These are phyloP conservation scores for Eremophila alpestris DNA, from an alignment of 2,797 vertebrate species.

Conservation along the genomic window DNA sequence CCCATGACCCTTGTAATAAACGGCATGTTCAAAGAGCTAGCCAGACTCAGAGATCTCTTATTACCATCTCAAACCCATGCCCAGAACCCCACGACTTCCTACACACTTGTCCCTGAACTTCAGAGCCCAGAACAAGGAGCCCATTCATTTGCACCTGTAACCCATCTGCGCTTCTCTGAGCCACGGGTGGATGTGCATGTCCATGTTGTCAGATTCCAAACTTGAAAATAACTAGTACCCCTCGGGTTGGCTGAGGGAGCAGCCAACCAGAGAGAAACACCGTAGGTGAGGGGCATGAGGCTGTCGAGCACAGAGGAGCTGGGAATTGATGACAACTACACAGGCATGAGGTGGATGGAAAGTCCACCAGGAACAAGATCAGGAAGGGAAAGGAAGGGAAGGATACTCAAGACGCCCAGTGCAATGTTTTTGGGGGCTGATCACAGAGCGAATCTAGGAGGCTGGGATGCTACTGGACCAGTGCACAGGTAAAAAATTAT, in stretches of 20 bases:
- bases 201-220: neutral
- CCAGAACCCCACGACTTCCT: no score
- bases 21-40: no score
- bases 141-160: neutral
- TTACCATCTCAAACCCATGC: no score
- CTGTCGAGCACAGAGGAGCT: neutral
- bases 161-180: neutral
- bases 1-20: no score
- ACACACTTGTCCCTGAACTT: neutral
- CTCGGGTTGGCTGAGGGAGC: rapidly evolving
- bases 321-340: neutral
- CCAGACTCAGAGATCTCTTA: no score
- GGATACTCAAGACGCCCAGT: neutral
- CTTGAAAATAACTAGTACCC: rapidly evolving
- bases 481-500: neutral
- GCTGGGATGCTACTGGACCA: neutral
- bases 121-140: neutral
- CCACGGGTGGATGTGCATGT: rapidly evolving
- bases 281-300: rapidly evolving
- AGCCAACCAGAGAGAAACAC: rapidly evolving
- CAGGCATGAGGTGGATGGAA: rapidly evolving
- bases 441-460: neutral
- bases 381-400: neutral
- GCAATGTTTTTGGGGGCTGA: neutral
- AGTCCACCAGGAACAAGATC: rapidly evolving